Base-by-base conservation (phyloP, 2,113 vertebrate species). In the Albula glossodonta region DNA sequence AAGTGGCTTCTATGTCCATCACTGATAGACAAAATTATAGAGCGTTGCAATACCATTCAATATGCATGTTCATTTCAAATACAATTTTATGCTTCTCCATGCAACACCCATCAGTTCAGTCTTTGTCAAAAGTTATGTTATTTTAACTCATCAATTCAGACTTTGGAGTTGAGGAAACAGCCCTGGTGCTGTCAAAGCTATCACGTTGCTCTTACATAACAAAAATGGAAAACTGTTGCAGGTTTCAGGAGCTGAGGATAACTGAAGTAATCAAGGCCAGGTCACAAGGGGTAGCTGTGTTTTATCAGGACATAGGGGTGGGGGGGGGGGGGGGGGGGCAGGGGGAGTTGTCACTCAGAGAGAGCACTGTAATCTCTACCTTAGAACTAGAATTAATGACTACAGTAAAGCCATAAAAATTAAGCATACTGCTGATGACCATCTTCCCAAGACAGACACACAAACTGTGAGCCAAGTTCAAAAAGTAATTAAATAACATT, bases 351-450 rank as follows among this genome's bases (percentile, higher is more conserved):
- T 11, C 41, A 50, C 41, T 79, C 78, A 6, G 78, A 57, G 19
- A 84, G 19, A 84, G 78, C 78, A 51, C 74, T 79, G 11, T 48
- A 7, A 25, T 63, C 53, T 51, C 48, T 25, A 41, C 22, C 8
- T 19, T 51, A 78, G 56, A 66, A 41, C 12, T 25, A 8, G 13
- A 80, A 66, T 81, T 80, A 85, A 81, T 81, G 84, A n/a, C 84
- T 7, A 9, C 52, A 79, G 53, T 85, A 79, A 85, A 79, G 74
- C 12, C 25, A 63, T 85, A 85, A 85, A 85, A 31, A 48, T 50
- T 51, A 48, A 84, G 15, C 66, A 52, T 41, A 78, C n/a, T 22
- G 25, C 51, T 22, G 25, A 57, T 13, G 15, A 2, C 48, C 15
- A 63, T 17, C 15, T 53, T 56, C 77, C 53, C 74, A 48, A 12